phyloP scores from a whole-genome alignment of 1,140 invertebrate genomes.

The Diorhabda sublineata region DNA sequence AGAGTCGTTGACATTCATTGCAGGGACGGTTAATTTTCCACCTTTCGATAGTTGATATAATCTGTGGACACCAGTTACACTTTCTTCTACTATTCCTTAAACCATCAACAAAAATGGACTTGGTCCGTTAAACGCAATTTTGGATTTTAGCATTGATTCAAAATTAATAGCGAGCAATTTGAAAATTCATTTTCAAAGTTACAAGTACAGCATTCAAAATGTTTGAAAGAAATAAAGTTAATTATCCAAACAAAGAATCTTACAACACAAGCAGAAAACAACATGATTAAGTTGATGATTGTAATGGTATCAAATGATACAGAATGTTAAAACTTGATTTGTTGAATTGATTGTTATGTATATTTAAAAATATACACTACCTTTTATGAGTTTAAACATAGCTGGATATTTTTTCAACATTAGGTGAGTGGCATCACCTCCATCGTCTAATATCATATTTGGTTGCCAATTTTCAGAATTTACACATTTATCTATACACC shows the following conservation, averaged over 20 bases:
- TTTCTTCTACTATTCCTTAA: conserved; percentile 93
- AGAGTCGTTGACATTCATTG: conserved; percentile 98
- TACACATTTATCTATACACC: conserved; percentile 95
- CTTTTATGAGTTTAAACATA: conserved; percentile 94
- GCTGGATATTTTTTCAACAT: conserved; percentile 96
- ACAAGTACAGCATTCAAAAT: too few species aligned
- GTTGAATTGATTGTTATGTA: too few species aligned
- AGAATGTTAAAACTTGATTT: too few species aligned
- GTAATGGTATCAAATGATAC: too few species aligned
- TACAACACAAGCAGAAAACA: too few species aligned
- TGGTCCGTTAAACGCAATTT: too few species aligned
- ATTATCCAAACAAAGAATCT: too few species aligned
- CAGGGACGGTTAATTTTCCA: conserved; percentile 91
- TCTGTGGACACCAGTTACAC: conserved; percentile 94
- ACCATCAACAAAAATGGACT: background rate
- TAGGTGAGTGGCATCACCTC: conserved; percentile 93
- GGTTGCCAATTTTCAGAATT: conserved; percentile 92
- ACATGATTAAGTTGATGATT: too few species aligned
- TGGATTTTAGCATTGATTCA: too few species aligned
- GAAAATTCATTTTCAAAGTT: too few species aligned
- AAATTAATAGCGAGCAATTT: too few species aligned
- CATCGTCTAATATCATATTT: conserved; percentile 99
- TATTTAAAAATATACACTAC: conserved; percentile 43
- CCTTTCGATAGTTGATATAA: conserved; percentile 94
- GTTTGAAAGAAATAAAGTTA: too few species aligned